A percentile compares a stretch with the other conserved stretches of the same genome.
phyloP scores from a whole-genome alignment of 2,797 vertebrate genomes.

The Crypturellus tataupa region DNA sequence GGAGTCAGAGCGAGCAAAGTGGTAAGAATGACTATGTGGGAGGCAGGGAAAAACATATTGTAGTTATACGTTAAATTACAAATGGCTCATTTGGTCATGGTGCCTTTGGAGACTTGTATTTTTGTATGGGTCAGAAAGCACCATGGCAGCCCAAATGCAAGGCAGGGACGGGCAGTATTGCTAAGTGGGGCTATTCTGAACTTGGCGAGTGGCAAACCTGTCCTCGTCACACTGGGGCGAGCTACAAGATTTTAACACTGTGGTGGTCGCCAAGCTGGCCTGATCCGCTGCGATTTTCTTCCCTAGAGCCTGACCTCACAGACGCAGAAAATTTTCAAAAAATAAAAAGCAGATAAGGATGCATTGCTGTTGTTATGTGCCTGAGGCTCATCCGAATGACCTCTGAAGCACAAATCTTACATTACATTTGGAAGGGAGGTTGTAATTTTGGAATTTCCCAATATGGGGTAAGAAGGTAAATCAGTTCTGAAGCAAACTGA shows the following conservation, averaged over 20 bases:
- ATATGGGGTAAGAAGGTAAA: not conserved
- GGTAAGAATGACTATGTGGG: constrained; percentile 43
- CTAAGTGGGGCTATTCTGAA: not conserved
- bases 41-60: constrained; percentile 20
- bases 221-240: not conserved
- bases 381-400: not conserved
- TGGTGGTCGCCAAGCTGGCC: not conserved
- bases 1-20: constrained; percentile 53
- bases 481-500: not conserved
- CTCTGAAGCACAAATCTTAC: not conserved
- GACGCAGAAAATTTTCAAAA: not conserved
- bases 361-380: not conserved
- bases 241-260: not conserved
- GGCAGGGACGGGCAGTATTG: not conserved
- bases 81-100: not conserved
- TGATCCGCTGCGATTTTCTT: not conserved
- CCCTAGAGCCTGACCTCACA: not conserved
- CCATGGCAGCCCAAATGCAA: not conserved
- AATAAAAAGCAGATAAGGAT: not conserved
- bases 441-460: not conserved
- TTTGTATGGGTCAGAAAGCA: constrained; percentile 7
- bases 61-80: constrained; percentile 29
- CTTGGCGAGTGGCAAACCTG: not conserved
- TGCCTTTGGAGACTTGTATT: not conserved
- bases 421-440: not conserved